phyloP scores from a whole-genome alignment of 2,113 vertebrate species.

The Hippocampus mohnikei region DNA sequence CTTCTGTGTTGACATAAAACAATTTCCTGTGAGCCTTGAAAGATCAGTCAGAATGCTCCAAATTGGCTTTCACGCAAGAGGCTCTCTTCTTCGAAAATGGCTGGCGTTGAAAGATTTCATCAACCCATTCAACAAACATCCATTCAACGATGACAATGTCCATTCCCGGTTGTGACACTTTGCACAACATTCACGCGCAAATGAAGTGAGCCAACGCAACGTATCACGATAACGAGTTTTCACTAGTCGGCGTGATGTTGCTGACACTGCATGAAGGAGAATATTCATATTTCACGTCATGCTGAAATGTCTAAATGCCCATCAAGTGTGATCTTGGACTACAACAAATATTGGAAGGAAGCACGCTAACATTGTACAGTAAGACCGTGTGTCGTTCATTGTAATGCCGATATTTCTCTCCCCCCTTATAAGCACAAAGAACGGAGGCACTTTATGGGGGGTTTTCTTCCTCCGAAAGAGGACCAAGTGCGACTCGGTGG shows the following conservation, averaged over 20 bases:
- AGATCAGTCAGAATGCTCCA: too few relatives aligned
- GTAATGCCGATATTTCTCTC: not conserved
- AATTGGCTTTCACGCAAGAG: too few relatives aligned
- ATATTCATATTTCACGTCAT: not conserved
- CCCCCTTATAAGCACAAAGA: not conserved
- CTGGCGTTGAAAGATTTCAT: too few relatives aligned
- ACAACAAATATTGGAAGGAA: not conserved
- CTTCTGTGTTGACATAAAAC: too few relatives aligned
- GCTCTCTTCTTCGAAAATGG: too few relatives aligned
- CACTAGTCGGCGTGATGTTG: not conserved
- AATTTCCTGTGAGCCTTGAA: too few relatives aligned
- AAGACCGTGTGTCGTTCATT: not conserved
- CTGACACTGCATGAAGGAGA: not conserved
- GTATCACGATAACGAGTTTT: not conserved
- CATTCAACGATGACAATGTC: too few relatives aligned
- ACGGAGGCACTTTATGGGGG: not conserved
- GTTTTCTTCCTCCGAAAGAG: conserved; percentile 13
- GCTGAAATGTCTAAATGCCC: not conserved
- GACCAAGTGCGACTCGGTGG: conserved; percentile 13
- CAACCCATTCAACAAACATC: too few relatives aligned
- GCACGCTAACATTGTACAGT: not conserved
- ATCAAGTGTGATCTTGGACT: not conserved
- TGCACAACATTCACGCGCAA: not conserved
- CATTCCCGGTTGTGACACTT: too few relatives aligned
- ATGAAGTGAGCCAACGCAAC: not conserved